Evolutionary conservation across 2,888 invertebrate genomes (phyloP), one percentile per base, ranked within the genome.

Genomic region (Anodontia alba): DNA sequence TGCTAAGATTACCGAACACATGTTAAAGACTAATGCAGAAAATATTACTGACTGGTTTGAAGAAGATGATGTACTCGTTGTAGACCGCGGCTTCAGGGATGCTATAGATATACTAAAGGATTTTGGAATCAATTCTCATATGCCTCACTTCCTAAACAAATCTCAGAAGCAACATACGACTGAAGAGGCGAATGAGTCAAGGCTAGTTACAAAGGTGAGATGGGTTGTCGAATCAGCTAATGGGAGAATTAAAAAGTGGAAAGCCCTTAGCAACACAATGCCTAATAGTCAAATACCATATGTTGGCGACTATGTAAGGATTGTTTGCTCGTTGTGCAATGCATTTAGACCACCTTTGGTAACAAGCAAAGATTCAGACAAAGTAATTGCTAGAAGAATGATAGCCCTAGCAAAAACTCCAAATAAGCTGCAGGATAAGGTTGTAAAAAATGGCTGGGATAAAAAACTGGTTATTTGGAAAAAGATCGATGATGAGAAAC

Each of bases 11-110:
- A 57, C 85, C n/a, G 85, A 85, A n/a, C 85, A 84, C 31, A 79
- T 81, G 43, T 15, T 87, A 5, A 73, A 70, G 20, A 49, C 49
- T 38, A 86, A 84, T 57, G 49, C 76, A 29, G 77, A 86, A n/a
- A 12, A 54, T 2, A 54, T 54, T 54, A 73, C 76, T 49, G 33
- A 71, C 8, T 83, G 72, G 73, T 46, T 87, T 3, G 15, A 80
- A 42, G 69, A 74, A 54, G 54, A 73, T 26, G 85, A 84, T 33
- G 38, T 84, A 2, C 79, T 84, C 76, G 70, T 82, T 15, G 83
- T 82, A 0, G 81, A 84, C 46, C n/a, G 87, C 31, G 81, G 83
- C 5, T 87, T 87, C 68, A 15, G 87, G 23, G 83, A 84, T 57
- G 62, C 84, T 1, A 2, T 80, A 43, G n/a, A 38, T 31, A 49